phyloP scores from a whole-genome alignment of 2,888 invertebrate genomes.

The Fragum sueziense region DNA sequence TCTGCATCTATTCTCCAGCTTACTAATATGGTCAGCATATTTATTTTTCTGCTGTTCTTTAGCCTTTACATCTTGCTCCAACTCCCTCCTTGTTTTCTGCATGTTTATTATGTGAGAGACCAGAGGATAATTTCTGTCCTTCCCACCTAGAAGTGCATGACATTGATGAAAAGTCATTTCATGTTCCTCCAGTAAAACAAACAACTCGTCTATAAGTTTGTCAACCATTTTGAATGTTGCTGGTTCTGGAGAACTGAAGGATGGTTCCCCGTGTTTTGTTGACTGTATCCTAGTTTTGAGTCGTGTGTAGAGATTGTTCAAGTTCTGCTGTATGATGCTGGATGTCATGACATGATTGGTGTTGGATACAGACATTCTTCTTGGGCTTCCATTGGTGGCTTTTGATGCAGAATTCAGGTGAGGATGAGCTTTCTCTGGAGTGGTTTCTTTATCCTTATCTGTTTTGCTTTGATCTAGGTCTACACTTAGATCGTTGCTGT shows the following conservation, averaged over 20 bases:
- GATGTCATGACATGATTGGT: slow-evolving; percentile 41
- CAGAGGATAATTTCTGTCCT: slow-evolving; percentile 53
- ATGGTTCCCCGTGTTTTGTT: slow-evolving; percentile 19
- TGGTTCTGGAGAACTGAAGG: slow-evolving; percentile 48
- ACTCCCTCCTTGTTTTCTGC: slow-evolving; percentile 46
- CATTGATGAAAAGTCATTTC: slow-evolving; percentile 55
- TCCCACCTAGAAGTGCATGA: slow-evolving; percentile 54
- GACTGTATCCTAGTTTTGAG: slow-evolving; percentile 33
- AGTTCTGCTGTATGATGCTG: slow-evolving; percentile 43
- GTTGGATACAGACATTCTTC: slow-evolving; percentile 36
- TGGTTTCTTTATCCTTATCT: background rate
- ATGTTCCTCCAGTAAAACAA: slow-evolving; percentile 40
- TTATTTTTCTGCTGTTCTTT: slow-evolving; percentile 58
- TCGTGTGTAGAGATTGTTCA: slow-evolving; percentile 49
- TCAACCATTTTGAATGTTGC: slow-evolving; percentile 55
- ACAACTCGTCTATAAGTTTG: slow-evolving; percentile 52
- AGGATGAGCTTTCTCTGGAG: background rate
- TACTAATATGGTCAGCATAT: slow-evolving; percentile 57
- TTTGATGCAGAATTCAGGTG: background rate
- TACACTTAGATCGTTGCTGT: background rate
- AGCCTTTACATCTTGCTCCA: slow-evolving; percentile 51
- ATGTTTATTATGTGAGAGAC: slow-evolving; percentile 58
- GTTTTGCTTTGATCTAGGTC: background rate
- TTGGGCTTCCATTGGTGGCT: slow-evolving; percentile 11
- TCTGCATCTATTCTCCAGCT: slow-evolving; percentile 58